phyloP scores from a whole-genome alignment of 2,797 vertebrate species.

The Ficedula albicollis region DNA sequence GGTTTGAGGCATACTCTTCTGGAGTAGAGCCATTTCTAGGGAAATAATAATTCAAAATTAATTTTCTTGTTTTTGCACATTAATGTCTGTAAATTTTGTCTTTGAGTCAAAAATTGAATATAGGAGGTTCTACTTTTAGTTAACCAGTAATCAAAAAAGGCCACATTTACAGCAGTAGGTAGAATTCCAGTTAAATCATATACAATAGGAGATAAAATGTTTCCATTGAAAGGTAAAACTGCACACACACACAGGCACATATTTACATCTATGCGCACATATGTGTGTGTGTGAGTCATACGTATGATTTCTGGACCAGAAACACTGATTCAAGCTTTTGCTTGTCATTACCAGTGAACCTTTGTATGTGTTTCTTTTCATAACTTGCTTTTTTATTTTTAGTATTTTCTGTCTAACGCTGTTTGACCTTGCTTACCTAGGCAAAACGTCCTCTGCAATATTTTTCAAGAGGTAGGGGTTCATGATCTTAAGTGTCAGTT shows the following conservation, averaged over 20 bases:
- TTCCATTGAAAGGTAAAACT: not conserved
- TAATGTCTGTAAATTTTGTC: not conserved
- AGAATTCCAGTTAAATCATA: not conserved
- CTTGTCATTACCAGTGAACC: not conserved
- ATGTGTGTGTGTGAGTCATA: not conserved
- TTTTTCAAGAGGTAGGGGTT: not conserved
- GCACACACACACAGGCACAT: too few species aligned
- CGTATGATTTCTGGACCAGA: not conserved
- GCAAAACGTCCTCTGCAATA: not conserved
- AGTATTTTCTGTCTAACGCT: not conserved
- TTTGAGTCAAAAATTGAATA: not conserved
- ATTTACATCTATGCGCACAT: too few species aligned
- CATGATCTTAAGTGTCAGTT: not conserved
- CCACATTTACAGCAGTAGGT: not conserved
- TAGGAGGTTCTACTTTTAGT: not conserved
- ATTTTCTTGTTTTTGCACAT: not conserved
- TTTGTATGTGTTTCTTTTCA: not conserved
- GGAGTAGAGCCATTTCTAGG: not conserved
- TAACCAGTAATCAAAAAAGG: not conserved
- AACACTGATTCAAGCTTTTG: not conserved
- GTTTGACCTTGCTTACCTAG: not conserved
- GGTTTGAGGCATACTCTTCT: not conserved
- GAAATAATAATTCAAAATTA: not conserved
- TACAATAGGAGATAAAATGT: not conserved
- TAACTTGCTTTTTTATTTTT: not conserved